A percentile compares a stretch with the other conserved stretches of the same genome.
phyloP scores from a whole-genome alignment of 2,113 vertebrate genomes.

The Tachysurus fulvidraco region DNA sequence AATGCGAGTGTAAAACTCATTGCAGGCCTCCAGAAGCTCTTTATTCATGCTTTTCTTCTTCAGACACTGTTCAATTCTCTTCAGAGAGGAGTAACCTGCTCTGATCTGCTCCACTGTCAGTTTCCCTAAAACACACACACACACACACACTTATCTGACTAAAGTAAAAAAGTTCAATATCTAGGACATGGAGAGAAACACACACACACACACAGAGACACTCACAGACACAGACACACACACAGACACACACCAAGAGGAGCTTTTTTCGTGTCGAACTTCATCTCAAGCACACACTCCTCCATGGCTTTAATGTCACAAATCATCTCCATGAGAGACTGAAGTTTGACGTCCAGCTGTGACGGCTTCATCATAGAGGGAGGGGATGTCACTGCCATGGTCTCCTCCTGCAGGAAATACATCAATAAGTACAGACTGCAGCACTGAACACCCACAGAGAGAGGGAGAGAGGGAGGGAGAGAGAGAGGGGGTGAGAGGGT shows the following conservation, averaged over 20 bases:
- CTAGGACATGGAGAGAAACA: too few relatives aligned
- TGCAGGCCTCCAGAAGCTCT: slow-evolving; percentile 83
- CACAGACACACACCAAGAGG: slow-evolving; percentile 75
- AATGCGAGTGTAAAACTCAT: slow-evolving; percentile 90
- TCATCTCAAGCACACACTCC: slow-evolving; percentile 90
- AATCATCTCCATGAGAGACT: slow-evolving; percentile 83
- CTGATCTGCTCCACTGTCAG: slow-evolving; percentile 84
- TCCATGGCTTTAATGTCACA: slow-evolving; percentile 88
- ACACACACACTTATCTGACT: not conserved
- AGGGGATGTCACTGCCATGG: not conserved
- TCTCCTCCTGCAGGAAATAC: slow-evolving; percentile 59
- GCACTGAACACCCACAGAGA: not conserved
- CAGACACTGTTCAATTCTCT: slow-evolving; percentile 82
- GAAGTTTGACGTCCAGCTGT: slow-evolving; percentile 73
- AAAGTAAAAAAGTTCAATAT: not conserved
- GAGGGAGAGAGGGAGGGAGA: too few relatives aligned
- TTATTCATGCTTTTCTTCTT: slow-evolving; percentile 68
- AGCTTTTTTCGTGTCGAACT: slow-evolving; percentile 87
- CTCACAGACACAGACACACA: not conserved
- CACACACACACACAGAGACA: not conserved
- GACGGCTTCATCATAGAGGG: slow-evolving; percentile 64
- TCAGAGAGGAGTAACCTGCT: slow-evolving; percentile 82
- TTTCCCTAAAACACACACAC: slow-evolving; percentile 75
- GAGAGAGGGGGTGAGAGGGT: too few relatives aligned
- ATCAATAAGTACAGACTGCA: slow-evolving; percentile 4